These are phyloP conservation scores for Xanthorhoe designata DNA, from an alignment of 2,888 invertebrate species.

Conservation along the genomic window DNA sequence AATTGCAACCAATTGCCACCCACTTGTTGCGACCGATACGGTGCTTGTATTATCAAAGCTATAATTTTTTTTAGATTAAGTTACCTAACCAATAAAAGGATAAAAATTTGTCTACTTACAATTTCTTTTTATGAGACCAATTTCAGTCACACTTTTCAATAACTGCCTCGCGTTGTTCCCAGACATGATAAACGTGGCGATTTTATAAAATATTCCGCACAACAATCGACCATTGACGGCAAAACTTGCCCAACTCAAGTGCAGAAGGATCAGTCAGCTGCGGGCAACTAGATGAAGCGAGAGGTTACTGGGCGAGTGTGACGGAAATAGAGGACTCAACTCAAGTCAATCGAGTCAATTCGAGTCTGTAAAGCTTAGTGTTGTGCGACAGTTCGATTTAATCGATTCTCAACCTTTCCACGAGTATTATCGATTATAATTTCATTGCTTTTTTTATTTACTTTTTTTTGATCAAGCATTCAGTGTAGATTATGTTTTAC, in stretches of 20 bases:
- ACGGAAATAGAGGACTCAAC: constrained; percentile 39
- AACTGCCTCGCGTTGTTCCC: constrained; percentile 66
- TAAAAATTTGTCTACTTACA: constrained; percentile 64
- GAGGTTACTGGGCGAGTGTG: constrained; percentile 37
- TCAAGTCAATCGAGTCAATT: too few relatives aligned
- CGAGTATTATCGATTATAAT: constrained; percentile 9
- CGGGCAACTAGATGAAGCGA: constrained; percentile 40
- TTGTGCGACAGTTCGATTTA: constrained; percentile 12
- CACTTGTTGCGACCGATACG: constrained; percentile 20
- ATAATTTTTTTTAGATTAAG: constrained; percentile 37
- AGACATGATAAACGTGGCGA: constrained; percentile 63
- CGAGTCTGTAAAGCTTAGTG: constrained; percentile 27
- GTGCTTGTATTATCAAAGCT: constrained; percentile 23
- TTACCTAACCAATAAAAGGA: constrained; percentile 59
- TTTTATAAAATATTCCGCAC: constrained; percentile 37
- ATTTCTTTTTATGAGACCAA: constrained; percentile 59
- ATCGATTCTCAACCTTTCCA: constrained; percentile 6
- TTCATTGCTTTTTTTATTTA: too few relatives aligned
- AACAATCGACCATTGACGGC: constrained; percentile 41
- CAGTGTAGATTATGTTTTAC: background rate
- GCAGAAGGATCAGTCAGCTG: constrained; percentile 39
- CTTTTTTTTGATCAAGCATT: background rate
- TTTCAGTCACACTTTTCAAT: constrained; percentile 68
- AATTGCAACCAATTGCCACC: constrained; percentile 29
- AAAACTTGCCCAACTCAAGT: constrained; percentile 41